Evolutionary conservation across 2,113 vertebrate genomes (phyloP), one percentile per base, ranked within the genome.

Genomic region (Mesoclemmys tuberculata): DNA sequence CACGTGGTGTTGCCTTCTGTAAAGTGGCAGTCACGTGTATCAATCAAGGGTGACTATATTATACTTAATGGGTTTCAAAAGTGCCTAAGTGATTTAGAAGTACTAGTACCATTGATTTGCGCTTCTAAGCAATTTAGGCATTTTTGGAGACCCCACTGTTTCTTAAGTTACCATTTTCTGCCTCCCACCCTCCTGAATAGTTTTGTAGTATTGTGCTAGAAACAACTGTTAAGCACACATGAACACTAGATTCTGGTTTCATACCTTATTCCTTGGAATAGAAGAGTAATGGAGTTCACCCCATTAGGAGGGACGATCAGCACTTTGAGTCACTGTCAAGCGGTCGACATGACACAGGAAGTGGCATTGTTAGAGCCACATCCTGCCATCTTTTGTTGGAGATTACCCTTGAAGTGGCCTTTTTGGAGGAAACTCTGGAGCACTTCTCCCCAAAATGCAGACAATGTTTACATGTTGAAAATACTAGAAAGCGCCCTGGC

Each of bases 161-260:
- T 54, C 87, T 81, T 3, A 61, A 5, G 13, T 18, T 6, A 64
- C 22, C 78, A 52, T 31, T 64, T 83, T 35, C 27, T 75, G 29
- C 2, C 56, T 26, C 11, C 7, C 1, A 8, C 1, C 0, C 31
- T 2, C 54, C 2, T 10, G 29, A 26, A 10, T 22, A 5, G 6
- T 80, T 93, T 38, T 38, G 6, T 56, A 71, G n/a, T 55, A 81
- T 29, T 82, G 80, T 6, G 26, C 19, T 80, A 85, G 81, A 46
- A 87, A 46, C 3, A 16, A 75, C 41, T 18, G 49, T 4, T 18
- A 87, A 61, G 21, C 4, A 3, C 41, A 75, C 4, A 19, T 2
- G 46, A 12, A 9, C 49, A 46, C 54, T 48, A 1, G 56, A 84
- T 4, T 8, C n/a, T 2, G 7, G 4, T 90, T 80, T 82, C 5